Evolutionary conservation across 2,888 invertebrate genomes (phyloP), one percentile per base, ranked within the genome.

Genomic region (Apocheima hispidaria): DNA sequence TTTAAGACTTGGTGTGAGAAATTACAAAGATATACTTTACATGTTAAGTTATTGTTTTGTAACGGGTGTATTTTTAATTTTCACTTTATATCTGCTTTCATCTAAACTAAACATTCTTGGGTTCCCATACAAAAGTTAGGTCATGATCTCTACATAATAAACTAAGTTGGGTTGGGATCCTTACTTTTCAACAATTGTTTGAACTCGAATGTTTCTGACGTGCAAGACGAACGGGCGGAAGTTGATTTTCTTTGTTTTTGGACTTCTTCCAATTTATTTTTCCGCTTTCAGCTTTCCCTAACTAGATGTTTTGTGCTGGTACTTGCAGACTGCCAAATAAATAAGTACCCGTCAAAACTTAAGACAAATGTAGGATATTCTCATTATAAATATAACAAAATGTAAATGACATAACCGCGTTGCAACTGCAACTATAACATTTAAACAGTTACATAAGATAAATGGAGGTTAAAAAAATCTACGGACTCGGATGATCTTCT

Each of bases 191-290:
- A 57, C 61, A 56, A 62, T 62, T 62, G 52, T 61, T 61, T 56
- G 56, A 52, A 53, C 35, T 57, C 18, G 56, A 57, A 52, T 62
- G 56, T 62, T 62, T 53, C 14, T 62, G 61, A 62, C 61, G 56
- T 53, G 49, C 41, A 52, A 48, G 61, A 61, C 51, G 51, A 46
- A 61, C 46, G 51, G 55, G 51, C 40, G 60, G 60, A 61, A 52
- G 9, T 46, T 52, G 46, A 36, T 48, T 62, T 53, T 57, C 55
- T 52, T 62, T 56, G 56, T 62, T 62, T 62, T 41, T 36, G 52
- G 38, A 51, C 38, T 36, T 46, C 5, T 30, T 21, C 60, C 55
- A 55, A 56, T 56, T 61, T 60, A 30, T 61, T 46, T 44, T 56
- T 51, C 51, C 26, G 26, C 30, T 30, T 41, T 16, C 23, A 43